Conservation (phyloP, 2,888 invertebrate species). For the Liodrosophila aerea region DNA sequence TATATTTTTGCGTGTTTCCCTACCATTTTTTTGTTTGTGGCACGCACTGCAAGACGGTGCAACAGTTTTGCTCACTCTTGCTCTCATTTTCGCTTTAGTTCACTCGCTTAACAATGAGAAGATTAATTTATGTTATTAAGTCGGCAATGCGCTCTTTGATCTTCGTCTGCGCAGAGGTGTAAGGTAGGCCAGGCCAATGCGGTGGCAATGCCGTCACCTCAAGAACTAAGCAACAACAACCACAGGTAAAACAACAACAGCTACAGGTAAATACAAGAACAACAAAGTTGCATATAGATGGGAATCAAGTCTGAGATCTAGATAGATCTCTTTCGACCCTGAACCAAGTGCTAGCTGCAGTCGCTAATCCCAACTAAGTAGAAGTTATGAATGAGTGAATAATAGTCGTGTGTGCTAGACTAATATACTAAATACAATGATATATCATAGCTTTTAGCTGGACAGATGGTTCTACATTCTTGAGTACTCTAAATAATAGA, state of each 20-base stretch:
- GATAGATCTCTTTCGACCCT: constrained; percentile 43
- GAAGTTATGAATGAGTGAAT: no score
- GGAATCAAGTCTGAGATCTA: constrained; percentile 51
- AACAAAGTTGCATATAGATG: constrained; percentile 49
- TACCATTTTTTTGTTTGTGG: constrained; percentile 64
- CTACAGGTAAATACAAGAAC: constrained; percentile 12
- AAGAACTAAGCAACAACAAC: constrained; percentile 27
- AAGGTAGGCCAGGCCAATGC: constrained; percentile 81
- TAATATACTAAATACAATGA: no score
- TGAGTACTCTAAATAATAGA: no score
- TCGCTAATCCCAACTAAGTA: background rate
- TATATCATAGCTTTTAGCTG: no score
- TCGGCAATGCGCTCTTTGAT: constrained; percentile 79
- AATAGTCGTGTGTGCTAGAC: no score
- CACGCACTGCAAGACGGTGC: constrained; percentile 63
- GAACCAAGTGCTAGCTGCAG: constrained; percentile 59
- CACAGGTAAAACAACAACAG: constrained; percentile 15
- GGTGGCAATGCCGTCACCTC: constrained; percentile 78
- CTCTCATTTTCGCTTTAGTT: constrained; percentile 7
- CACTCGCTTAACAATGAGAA: constrained; percentile 72
- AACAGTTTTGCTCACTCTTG: constrained; percentile 4
- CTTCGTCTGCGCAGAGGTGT: constrained; percentile 74
- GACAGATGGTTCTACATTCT: no score
- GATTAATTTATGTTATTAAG: constrained; percentile 82
- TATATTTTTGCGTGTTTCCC: constrained; percentile 36